Conservation (phyloP, 1,140 invertebrate genomes). For the Aethina tumida region DNA sequence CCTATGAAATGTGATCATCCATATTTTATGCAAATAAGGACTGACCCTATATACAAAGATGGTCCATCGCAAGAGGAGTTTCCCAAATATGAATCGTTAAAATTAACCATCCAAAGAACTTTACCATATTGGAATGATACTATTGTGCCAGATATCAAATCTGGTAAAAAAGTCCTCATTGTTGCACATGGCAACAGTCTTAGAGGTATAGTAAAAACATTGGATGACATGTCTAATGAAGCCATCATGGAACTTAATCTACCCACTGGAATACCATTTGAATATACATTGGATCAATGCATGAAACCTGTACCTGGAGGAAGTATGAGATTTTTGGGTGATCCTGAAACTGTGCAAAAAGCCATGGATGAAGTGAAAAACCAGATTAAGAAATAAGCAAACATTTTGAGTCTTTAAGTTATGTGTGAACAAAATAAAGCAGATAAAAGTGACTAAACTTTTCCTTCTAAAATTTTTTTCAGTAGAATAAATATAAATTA, state of each 20-base stretch:
- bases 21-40: constrained; percentile 44
- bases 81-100: constrained; percentile 56
- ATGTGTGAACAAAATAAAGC: background rate
- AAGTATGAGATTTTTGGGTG: constrained; percentile 51
- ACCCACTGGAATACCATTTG: constrained; percentile 63
- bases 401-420: background rate
- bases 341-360: constrained; percentile 52
- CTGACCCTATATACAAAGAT: constrained; percentile 41
- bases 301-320: constrained; percentile 47
- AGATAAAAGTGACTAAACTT: constrained; percentile 1
- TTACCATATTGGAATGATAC: constrained; percentile 57
- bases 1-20: constrained; percentile 44
- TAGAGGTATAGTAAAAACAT: constrained; percentile 57
- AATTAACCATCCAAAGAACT: constrained; percentile 49
- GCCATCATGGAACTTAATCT: constrained; percentile 58
- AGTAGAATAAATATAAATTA: background rate
- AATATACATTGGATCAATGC: constrained; percentile 53
- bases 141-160: constrained; percentile 53
- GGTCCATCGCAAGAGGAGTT: constrained; percentile 41
- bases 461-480: too few species aligned
- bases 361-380: constrained; percentile 42
- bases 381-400: constrained; percentile 27
- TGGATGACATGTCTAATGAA: constrained; percentile 52
- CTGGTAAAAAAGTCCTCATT: constrained; percentile 50
- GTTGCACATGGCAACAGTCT: constrained; percentile 63